These are phyloP conservation scores for Bergia puertoricense DNA, from an alignment of 92 coral and sea anemone species.

Conservation along the genomic window DNA sequence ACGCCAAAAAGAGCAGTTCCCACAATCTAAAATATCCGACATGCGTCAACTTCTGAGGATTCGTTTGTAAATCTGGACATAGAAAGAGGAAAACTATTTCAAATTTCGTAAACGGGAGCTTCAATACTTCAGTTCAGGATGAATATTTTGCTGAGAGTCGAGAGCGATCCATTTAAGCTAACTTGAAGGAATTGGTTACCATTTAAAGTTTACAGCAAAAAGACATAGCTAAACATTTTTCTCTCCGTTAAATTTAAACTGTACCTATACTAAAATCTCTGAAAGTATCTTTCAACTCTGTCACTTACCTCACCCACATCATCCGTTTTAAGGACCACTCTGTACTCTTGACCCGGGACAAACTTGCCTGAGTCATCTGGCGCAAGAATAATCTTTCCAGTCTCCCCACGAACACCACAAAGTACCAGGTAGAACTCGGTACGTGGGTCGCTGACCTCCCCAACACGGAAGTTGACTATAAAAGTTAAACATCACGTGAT, in stretches of 20 bases:
- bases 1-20: no score
- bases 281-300: background rate
- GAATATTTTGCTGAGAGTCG: no score
- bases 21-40: no score
- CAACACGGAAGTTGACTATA: constrained; percentile 77
- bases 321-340: constrained; percentile 59
- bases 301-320: constrained; percentile 82
- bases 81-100: no score
- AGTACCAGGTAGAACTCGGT: constrained; percentile 72
- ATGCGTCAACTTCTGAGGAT: no score
- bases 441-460: constrained; percentile 74
- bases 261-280: background rate
- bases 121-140: no score
- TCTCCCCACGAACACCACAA: constrained; percentile 74
- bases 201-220: no score
- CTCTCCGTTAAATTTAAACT: background rate
- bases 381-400: constrained; percentile 71
- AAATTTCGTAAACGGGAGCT: no score
- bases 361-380: constrained; percentile 79
- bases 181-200: no score
- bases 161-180: no score
- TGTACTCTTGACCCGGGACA: constrained; percentile 69
- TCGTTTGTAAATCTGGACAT: no score
- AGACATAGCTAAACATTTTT: no score
- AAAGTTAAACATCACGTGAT: background rate